Evolutionary conservation across 2,797 vertebrate species (phyloP).

Genomic region (Poeciliopsis gracilis): DNA sequence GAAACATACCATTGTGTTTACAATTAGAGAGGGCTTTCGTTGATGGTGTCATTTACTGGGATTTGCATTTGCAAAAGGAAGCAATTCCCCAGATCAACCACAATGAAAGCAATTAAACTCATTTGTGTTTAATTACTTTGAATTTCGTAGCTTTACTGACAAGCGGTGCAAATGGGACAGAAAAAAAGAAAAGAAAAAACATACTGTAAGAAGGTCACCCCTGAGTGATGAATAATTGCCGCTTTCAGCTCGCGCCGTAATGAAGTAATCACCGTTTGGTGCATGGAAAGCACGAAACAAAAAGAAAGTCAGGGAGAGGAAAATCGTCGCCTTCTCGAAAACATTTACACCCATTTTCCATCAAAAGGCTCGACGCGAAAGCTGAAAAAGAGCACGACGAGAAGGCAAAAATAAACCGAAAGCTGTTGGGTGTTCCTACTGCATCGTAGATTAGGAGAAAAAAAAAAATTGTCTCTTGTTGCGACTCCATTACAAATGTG

Average conservation of each 20-base stretch:
- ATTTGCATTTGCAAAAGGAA: conserved; percentile 1
- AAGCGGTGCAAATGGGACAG: neutral
- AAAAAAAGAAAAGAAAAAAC: neutral
- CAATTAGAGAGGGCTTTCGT: neutral
- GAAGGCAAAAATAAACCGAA: neutral
- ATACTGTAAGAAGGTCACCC: conserved; percentile 4
- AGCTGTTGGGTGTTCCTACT: neutral
- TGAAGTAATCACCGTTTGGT: conserved; percentile 6
- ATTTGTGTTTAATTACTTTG: conserved; percentile 1
- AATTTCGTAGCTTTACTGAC: conserved; percentile 1
- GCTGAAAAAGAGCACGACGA: neutral
- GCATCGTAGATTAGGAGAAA: neutral
- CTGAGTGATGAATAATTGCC: conserved; percentile 1
- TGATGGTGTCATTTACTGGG: neutral
- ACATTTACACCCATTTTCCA: neutral
- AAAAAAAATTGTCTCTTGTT: too few relatives aligned
- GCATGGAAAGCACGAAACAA: neutral
- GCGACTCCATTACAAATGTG: too few relatives aligned
- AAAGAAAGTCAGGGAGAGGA: neutral
- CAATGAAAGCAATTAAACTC: conserved; percentile 2
- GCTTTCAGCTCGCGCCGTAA: neutral
- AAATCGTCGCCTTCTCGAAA: neutral
- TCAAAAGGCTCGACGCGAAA: neutral
- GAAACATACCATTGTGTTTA: neutral
- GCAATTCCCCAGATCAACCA: neutral